phyloP scores from a whole-genome alignment of 1,140 invertebrate species.

The Mactra quadrangularis region DNA sequence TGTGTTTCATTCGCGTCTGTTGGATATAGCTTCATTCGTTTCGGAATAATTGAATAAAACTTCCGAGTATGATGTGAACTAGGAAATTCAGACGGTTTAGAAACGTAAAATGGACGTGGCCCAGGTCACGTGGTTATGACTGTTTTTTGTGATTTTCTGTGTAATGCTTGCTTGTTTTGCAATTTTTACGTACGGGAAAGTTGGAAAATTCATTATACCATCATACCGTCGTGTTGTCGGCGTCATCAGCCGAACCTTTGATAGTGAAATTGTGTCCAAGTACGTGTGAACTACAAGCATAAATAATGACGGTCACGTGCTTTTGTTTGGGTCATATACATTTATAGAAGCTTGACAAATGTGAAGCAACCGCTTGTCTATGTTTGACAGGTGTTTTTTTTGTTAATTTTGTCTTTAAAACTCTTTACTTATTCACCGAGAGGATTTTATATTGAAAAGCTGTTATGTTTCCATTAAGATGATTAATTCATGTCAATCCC shows the following conservation, averaged over 20 bases:
- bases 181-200: too few relatives aligned
- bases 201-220: neutral
- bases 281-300: slow-evolving; percentile 34
- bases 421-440: too few relatives aligned
- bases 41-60: slow-evolving; percentile 11
- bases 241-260: neutral
- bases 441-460: neutral
- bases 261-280: neutral
- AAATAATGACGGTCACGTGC: slow-evolving; percentile 47
- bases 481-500: slow-evolving; percentile 73
- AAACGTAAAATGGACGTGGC: slow-evolving; percentile 71
- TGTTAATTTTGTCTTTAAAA: too few relatives aligned
- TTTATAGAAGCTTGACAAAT: slow-evolving; percentile 19
- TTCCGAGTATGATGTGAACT: slow-evolving; percentile 1
- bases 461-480: slow-evolving; percentile 24
- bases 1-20: neutral
- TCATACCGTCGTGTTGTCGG: neutral
- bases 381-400: too few relatives aligned
- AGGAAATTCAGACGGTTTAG: slow-evolving; percentile 27
- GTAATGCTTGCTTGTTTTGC: neutral
- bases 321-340: slow-evolving; percentile 55
- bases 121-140: slow-evolving; percentile 69
- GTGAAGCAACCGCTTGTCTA: too few relatives aligned
- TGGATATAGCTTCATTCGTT: neutral
- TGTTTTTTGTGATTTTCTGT: slow-evolving; percentile 6